A percentile compares a stretch with the other conserved stretches of the same genome.
Evolutionary conservation across 2,797 vertebrate species (phyloP).

Genomic region (Coranthus polyacanthus): DNA sequence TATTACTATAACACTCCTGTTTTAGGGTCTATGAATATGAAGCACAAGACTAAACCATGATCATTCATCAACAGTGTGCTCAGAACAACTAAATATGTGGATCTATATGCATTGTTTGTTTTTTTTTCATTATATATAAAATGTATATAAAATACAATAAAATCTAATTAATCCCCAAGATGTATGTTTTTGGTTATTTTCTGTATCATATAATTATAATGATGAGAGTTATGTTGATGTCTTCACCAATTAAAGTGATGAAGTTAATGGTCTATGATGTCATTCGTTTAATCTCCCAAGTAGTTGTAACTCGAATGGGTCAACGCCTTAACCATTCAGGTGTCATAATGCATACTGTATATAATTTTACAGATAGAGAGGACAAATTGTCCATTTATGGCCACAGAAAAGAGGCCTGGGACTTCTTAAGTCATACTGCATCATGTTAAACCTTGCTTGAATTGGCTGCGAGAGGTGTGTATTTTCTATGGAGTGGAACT

Average conservation of each 20-base stretch:
- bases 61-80: not conserved
- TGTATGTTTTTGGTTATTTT: conserved; percentile 2
- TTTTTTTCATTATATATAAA: not conserved
- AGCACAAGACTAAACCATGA: conserved; percentile 15
- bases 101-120: not conserved
- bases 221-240: not conserved
- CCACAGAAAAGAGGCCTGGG: not conserved
- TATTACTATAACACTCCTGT: conserved; percentile 27
- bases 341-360: conserved; percentile 15
- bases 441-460: conserved; percentile 23
- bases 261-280: conserved; percentile 31
- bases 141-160: not conserved
- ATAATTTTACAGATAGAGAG: not conserved
- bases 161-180: not conserved
- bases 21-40: not conserved
- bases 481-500: conserved; percentile 42
- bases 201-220: conserved; percentile 2
- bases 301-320: conserved; percentile 32
- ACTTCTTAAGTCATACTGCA: conserved; percentile 27
- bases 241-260: conserved; percentile 17
- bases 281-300: conserved; percentile 26
- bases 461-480: conserved; percentile 35
- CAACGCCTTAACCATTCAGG: conserved; percentile 21
- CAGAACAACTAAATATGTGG: not conserved
- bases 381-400: not conserved